Evolutionary conservation across 2,888 invertebrate species (phyloP).

Genomic region (Biston stratarius): DNA sequence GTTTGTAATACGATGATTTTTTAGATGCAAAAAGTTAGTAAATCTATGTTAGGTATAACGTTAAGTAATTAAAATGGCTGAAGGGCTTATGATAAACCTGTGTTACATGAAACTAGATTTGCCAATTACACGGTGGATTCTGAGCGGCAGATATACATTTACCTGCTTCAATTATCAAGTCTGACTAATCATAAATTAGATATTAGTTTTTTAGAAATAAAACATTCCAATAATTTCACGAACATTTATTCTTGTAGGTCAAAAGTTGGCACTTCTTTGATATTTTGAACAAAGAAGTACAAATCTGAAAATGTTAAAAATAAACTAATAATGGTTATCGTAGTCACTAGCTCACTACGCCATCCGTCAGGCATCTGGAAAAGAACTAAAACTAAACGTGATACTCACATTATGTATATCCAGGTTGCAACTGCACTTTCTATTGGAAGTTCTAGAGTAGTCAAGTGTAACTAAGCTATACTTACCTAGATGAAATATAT

Average conservation of each 20-base stretch:
- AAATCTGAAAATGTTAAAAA: conserved; percentile 34
- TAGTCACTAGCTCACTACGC: not conserved
- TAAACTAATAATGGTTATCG: conserved; percentile 15
- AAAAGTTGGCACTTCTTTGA: conserved; percentile 43
- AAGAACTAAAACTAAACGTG: conserved; percentile 9
- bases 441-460: not conserved
- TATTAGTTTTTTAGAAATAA: conserved; percentile 27
- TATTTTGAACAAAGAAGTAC: conserved; percentile 37
- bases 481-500: conserved; percentile 2
- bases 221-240: conserved; percentile 26
- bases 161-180: not conserved
- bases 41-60: too few species aligned
- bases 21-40: too few species aligned
- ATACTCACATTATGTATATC: conserved; percentile 10
- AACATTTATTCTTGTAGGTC: conserved; percentile 41
- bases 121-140: too few species aligned
- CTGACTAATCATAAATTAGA: not conserved
- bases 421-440: conserved; percentile 4
- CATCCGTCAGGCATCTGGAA: conserved; percentile 23
- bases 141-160: not conserved
- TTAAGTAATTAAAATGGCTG: too few species aligned
- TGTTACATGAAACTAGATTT: too few species aligned
- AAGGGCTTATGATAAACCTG: too few species aligned
- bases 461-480: not conserved
- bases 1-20: too few species aligned